Evolutionary conservation across 2,113 vertebrate species (phyloP), one percentile per base, ranked within the genome.

Genomic region (Acrocephalus arundinaceus): DNA sequence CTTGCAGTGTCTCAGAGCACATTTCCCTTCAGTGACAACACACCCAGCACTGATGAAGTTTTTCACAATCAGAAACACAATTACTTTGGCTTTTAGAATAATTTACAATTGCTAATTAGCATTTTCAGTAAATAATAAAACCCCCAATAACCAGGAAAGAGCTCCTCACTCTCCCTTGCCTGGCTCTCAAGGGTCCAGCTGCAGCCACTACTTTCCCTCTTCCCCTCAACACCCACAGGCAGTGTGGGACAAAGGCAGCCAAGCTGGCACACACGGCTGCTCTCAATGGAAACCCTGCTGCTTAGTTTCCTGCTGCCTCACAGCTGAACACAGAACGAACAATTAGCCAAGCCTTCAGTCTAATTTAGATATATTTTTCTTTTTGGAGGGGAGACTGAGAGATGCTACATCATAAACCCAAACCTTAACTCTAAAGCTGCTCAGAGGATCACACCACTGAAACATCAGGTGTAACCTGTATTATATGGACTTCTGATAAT

Each of bases 281-380:
- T 88, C 71, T 76, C 92, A 95, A 54, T 89, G 92, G 66, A 62
- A 86, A 48, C 71, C 73, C 68, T 74, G 75, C 94, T 76, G 90
- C 49, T 54, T 24, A 43, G 17, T 22, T 90, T 97, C 97, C 97
- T 96, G 94, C 77, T 94, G 93, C 94, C 96, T 92, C 61, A 7
- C 48, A 85, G 92, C 71, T 89, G 84, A 97, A 83, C 27, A 88
- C 62, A 75, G 87, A 79, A 89, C 77, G 88, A 87, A 95, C 37
- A 83, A 89, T 62, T 52, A 82, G 43, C 33, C 48, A 82, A 87
- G 51, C 46, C 10, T 92, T 21, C 45, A 59, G 39, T n/a, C 91
- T 94, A 51, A 92, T 81, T 83, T 71, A 79, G 62, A 76, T 58
- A 67, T 54, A 48, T 77, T 93, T 75, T 70, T 58, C 67, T 48